These are phyloP conservation scores for Myrmecobius fasciatus DNA, from an alignment of 2,113 vertebrate genomes.

Conservation along the genomic window DNA sequence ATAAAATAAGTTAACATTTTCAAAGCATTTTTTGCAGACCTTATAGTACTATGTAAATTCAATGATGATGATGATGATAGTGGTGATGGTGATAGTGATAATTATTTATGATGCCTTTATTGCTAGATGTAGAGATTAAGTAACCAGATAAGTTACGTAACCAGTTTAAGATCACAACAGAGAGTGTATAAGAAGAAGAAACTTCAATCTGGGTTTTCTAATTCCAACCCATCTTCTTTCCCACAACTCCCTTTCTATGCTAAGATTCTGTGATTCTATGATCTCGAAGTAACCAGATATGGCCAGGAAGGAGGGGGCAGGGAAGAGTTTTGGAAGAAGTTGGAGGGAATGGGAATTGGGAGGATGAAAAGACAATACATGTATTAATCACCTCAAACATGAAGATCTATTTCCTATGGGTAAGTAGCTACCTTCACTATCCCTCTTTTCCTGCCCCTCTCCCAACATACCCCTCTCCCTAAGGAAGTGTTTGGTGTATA, in stretches of 20 bases:
- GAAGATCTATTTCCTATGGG: neutral
- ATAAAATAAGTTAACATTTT: neutral
- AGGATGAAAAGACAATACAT: neutral
- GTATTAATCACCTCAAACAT: neutral
- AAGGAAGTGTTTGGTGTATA: neutral
- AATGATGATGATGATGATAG: too few species aligned
- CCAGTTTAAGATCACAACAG: neutral
- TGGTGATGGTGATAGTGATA: too few species aligned
- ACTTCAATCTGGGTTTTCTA: neutral
- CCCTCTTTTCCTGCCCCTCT: neutral
- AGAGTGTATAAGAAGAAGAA: neutral
- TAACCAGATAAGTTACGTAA: neutral
- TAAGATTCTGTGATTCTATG: neutral
- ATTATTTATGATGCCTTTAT: neutral
- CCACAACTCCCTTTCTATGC: neutral
- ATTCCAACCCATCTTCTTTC: neutral
- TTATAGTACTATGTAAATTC: neutral
- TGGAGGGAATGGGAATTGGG: neutral
- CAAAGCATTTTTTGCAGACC: neutral
- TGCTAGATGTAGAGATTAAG: neutral
- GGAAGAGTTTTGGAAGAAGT: neutral
- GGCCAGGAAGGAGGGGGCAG: too few species aligned
- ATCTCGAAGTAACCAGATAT: neutral
- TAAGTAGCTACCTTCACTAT: neutral
- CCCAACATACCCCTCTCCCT: neutral